phyloP scores from a whole-genome alignment of 2,888 invertebrate genomes.

The Drosophila yooni region DNA sequence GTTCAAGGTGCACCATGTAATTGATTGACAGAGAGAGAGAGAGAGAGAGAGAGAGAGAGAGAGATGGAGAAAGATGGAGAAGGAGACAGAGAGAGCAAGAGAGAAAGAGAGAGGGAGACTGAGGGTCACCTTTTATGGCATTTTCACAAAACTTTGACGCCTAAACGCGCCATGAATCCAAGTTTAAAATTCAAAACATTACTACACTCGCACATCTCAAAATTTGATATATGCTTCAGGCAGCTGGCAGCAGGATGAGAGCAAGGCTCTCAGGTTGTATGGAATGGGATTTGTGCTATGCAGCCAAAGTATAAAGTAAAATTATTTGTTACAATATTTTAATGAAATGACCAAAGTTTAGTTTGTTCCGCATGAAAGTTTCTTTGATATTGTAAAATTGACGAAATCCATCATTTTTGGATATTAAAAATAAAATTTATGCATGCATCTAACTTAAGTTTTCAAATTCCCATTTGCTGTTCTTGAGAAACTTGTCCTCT shows the following conservation, averaged over 20 bases:
- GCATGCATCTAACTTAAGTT: not conserved
- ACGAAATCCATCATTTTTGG: not conserved
- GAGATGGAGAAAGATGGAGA: not conserved
- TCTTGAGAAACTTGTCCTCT: not conserved
- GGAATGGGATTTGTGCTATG: not conserved
- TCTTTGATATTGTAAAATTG: not conserved
- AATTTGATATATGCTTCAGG: constrained; percentile 7
- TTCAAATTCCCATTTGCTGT: not conserved
- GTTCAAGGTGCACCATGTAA: constrained; percentile 55
- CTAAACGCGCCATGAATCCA: constrained; percentile 67
- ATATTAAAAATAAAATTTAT: not conserved
- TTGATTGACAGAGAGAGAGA: constrained; percentile 36
- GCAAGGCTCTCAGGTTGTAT: too few relatives aligned
- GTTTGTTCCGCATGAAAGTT: not conserved
- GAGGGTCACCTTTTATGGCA: constrained; percentile 50
- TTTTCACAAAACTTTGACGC: constrained; percentile 59
- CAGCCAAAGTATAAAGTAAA: not conserved
- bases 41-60: constrained; percentile 1
- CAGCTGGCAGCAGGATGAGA: not conserved
- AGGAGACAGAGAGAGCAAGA: not conserved
- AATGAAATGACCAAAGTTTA: not conserved
- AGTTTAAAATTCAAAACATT: constrained; percentile 45
- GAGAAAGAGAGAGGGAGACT: constrained; percentile 6
- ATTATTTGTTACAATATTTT: not conserved
- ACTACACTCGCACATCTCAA: not conserved